Base-by-base conservation (phyloP, 2,888 invertebrate genomes). In the Himalopsyche japonica region DNA sequence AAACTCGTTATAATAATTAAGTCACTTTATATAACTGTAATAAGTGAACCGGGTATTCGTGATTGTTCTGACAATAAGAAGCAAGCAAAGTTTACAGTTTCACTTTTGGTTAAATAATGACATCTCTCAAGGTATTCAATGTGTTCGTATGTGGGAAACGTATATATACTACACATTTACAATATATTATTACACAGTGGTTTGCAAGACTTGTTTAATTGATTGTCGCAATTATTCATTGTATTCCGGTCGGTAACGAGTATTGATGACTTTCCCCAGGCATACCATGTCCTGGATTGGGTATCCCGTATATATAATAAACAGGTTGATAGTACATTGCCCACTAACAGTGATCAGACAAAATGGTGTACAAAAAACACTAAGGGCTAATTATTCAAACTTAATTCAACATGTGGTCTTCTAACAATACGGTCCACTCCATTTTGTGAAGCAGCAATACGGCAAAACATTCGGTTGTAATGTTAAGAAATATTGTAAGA, bases 171-270 rank as follows among this genome's bases (percentile, higher is more conserved):
- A 43, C 43, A 43, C 43, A 43, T 15, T 15, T 15, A 43, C 43
- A 43, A 43, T 43, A 43, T 43, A 43, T 43, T 43, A 43, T 43
- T 15, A 43, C 43, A 43, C 15, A 27, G 70, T 27, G 70, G 70
- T 70, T 70, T 70, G 20, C 27, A 15, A 70, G 30, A 70, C 70
- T 30, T 30, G 70, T 70, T 70, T 70, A 77, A 80, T 80, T 76
- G 77, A 83, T 83, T 83, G 70, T 64, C 76, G 80, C 80, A 80
- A 80, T 80, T 83, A 83, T 83, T 83, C 83, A 83, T 80, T 80
- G 80, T 80, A 83, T 80, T 80, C 83, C 32, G 49, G 76, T 20
- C 83, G 18, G 48, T 43, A 83, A 83, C 83, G 80, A 83, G 83
- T 83, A 80, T 83, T 37, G 49, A 80, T 64, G 80, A 76, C 83